Conservation (phyloP, 2,797 vertebrate genomes). For the Darevskia nairensis region DNA sequence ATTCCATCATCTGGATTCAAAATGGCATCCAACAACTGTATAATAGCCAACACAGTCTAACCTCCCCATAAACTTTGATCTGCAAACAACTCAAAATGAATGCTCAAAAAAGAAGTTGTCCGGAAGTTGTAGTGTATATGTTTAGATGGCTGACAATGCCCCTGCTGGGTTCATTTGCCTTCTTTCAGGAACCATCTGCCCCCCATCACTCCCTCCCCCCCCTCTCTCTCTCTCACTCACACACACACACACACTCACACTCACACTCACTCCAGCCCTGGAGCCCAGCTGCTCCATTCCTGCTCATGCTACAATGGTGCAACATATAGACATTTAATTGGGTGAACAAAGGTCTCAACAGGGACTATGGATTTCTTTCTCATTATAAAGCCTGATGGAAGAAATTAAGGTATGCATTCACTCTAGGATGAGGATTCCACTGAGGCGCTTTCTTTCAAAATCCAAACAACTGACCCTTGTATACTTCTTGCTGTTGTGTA, state of each 20-base stretch:
- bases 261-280: neutral
- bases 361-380: neutral
- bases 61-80: too few relatives aligned
- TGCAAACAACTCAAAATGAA: too few relatives aligned
- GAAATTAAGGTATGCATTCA: neutral
- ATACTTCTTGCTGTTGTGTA: neutral
- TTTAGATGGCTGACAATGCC: neutral
- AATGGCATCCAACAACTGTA: too few relatives aligned
- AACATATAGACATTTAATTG: neutral
- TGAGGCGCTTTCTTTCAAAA: neutral
- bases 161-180: neutral
- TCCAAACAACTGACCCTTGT: neutral
- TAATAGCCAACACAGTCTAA: too few relatives aligned
- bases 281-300: neutral
- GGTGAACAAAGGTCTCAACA: neutral
- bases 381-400: slow-evolving; percentile 11
- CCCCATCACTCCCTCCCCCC: neutral
- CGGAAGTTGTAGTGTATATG: neutral
- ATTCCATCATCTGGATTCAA: too few relatives aligned
- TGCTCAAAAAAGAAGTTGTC: too few relatives aligned
- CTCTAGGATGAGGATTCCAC: neutral
- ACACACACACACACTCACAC: too few relatives aligned
- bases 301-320: neutral
- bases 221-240: neutral
- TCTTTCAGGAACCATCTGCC: neutral